Base-by-base conservation (phyloP, 2,888 invertebrate species). In the Lasiommata megera region DNA sequence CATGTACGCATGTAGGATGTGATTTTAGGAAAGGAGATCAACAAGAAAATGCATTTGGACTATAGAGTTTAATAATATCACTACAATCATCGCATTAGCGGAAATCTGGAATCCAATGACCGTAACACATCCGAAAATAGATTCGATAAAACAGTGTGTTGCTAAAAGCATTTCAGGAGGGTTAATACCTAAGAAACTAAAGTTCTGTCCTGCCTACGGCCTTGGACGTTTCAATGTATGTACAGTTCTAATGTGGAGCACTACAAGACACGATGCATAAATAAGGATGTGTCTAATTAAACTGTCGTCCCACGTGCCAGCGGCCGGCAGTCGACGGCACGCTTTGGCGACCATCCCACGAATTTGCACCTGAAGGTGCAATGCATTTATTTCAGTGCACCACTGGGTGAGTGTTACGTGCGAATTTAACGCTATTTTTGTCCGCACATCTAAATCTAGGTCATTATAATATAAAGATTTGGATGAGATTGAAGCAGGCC, bases 271-370 rank as follows among this genome's bases (percentile, higher is more conserved):
- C 41, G 31, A 48, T 34, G 36, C 8, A 43, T 47, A 47, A 58
- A 60, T 61, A 63, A 58, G 61, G 64, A 59, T 54, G 58, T 55
- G 18, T 63, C 54, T 44, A 59, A 54, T 62, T 54, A 58, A 60
- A 52, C 52, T 48, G 55, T 34, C 17, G 12, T 46, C 50, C 55
- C 63, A 65, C 68, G 67, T 66, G 68, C 23, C 23, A 23, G 23
- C 5, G 5, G 23, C 5, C 23, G 5, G 23, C 23, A 23, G 23
- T 65, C 55, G 48, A 52, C 46, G 52, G 60, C 66, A 69, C 68
- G 70, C 64, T 68, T 79, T 84, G 84, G 84, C 84, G 68, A 36
- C 23, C 54, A 57, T 76, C 79, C 82, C 76, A 72, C 69, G 61
- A 67, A 69, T 75, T 80, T 9, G 7, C 80, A 83, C 74, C 77